These are phyloP conservation scores for Sebastes vulpes DNA, from an alignment of 2,797 vertebrate genomes.

Conservation along the genomic window DNA sequence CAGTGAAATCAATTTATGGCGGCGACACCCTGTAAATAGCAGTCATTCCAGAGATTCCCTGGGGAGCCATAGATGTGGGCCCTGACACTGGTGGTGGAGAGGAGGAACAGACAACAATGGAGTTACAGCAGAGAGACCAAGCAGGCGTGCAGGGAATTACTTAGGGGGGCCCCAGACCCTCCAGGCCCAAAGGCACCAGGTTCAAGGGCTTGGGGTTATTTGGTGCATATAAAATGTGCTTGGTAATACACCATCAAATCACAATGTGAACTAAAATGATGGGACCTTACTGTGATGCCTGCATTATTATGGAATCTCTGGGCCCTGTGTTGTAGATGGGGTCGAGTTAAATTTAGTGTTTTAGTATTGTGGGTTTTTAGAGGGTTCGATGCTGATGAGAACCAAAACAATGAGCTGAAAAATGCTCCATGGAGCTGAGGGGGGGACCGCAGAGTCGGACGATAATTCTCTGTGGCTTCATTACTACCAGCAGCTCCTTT, in stretches of 20 bases:
- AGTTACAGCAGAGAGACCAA: background rate
- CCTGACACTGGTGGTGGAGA: constrained; percentile 4
- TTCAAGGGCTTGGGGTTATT: background rate
- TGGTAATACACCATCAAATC: background rate
- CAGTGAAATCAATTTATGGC: constrained; percentile 42
- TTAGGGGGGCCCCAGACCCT: background rate
- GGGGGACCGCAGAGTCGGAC: background rate
- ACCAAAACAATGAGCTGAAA: background rate
- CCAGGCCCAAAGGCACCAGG: background rate
- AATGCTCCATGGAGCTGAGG: background rate
- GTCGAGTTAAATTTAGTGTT: background rate
- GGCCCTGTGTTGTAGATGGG: background rate
- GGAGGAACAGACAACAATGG: background rate
- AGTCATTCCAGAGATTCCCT: constrained; percentile 26
- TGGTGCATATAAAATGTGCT: background rate
- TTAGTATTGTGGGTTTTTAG: background rate
- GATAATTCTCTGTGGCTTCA: background rate
- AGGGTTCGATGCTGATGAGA: background rate
- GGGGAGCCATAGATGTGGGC: constrained; percentile 10
- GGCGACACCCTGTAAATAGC: constrained; percentile 27
- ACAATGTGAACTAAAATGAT: background rate
- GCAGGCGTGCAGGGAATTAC: background rate
- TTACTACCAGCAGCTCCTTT: background rate
- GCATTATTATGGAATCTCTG: background rate
- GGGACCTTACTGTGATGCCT: background rate